Conservation (phyloP, 2,797 vertebrate species). For the Myioborus melanocephalus region DNA sequence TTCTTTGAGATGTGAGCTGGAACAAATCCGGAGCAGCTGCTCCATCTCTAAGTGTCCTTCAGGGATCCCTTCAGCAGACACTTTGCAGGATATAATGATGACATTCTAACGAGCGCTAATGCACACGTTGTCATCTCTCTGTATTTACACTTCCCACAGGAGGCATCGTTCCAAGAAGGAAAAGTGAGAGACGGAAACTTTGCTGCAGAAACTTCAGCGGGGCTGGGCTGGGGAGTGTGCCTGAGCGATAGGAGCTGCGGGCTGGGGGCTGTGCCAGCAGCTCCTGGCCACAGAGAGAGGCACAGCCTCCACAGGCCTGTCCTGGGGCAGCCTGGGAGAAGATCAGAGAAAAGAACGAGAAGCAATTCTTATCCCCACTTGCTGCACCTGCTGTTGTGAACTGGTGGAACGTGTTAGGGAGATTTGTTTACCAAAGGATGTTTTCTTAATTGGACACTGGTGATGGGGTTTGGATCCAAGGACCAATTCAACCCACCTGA, state of each 20-base stretch:
- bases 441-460: neutral
- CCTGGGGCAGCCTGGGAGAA: neutral
- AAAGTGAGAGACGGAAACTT: slow-evolving; percentile 53
- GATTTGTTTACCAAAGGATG: neutral
- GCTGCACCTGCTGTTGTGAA: neutral
- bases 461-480: neutral
- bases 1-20: slow-evolving; percentile 79
- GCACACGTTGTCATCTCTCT: slow-evolving; percentile 81
- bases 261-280: neutral
- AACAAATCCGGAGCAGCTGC: slow-evolving; percentile 84
- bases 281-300: neutral
- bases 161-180: slow-evolving; percentile 74
- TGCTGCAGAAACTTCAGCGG: neutral
- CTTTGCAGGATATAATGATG: slow-evolving; percentile 82
- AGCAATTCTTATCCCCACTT: neutral
- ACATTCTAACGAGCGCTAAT: slow-evolving; percentile 83
- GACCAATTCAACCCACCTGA: neutral
- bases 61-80: slow-evolving; percentile 81
- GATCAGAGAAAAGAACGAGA: neutral
- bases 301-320: neutral
- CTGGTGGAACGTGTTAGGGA: neutral
- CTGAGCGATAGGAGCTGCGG: rapidly evolving
- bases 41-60: slow-evolving; percentile 82
- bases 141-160: slow-evolving; percentile 83
- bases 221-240: neutral